A percentile compares a stretch with the other conserved stretches of the same genome.
These are phyloP conservation scores for Pecten maximus DNA, from an alignment of 2,888 invertebrate species.

Conservation along the genomic window DNA sequence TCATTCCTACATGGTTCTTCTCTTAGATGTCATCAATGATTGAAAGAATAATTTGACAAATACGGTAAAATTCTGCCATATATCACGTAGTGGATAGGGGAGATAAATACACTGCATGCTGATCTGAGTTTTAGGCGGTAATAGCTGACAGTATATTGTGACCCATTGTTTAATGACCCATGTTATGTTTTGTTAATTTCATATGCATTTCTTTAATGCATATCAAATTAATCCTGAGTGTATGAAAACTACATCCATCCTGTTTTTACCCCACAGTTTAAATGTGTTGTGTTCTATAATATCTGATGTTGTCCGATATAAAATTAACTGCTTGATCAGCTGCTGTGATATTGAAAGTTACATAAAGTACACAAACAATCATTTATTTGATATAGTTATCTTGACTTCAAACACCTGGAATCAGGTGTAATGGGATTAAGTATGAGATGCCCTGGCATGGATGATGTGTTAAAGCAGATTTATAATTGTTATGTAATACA, in stretches of 20 bases:
- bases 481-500: too few species aligned
- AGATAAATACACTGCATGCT: too few species aligned
- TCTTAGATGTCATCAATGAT: too few species aligned
- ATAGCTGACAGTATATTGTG: too few species aligned
- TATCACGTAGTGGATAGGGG: too few species aligned
- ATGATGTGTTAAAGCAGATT: neutral
- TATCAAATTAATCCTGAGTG: neutral
- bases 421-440: neutral
- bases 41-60: too few species aligned
- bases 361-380: neutral
- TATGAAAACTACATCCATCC: neutral
- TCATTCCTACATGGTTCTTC: too few species aligned
- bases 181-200: neutral
- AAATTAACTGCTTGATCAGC: neutral
- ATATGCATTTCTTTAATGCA: neutral
- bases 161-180: too few species aligned
- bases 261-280: too few species aligned
- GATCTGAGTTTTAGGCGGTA: too few species aligned
- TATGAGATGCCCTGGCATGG: neutral
- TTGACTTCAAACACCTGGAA: neutral
- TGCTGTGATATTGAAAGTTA: neutral
- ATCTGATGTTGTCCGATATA: neutral
- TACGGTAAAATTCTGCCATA: too few species aligned
- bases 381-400: neutral
- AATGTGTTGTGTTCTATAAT: too few species aligned